These are phyloP conservation scores for Acipenser oxyrinchus DNA, from an alignment of 2,797 vertebrate genomes.

Conservation along the genomic window DNA sequence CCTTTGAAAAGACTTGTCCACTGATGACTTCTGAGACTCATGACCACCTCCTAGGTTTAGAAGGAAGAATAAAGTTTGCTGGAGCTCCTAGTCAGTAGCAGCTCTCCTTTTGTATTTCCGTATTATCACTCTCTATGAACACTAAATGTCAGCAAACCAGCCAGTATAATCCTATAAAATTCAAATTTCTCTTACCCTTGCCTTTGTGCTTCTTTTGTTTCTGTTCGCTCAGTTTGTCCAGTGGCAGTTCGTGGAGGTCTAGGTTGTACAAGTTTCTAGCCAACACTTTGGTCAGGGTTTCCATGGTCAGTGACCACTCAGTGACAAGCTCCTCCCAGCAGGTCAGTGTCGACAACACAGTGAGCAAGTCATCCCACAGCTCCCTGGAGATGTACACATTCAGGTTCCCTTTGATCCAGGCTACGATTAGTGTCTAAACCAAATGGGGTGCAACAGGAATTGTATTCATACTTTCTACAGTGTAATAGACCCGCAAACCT, in stretches of 20 bases:
- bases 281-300: conserved; percentile 95
- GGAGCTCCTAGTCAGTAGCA: too few relatives aligned
- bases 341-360: conserved; percentile 88
- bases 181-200: conserved; percentile 68
- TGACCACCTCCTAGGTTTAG: conserved; percentile 65
- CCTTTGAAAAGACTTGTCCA: conserved; percentile 96
- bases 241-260: conserved; percentile 86
- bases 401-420: conserved; percentile 98
- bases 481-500: too few relatives aligned
- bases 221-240: conserved; percentile 97
- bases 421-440: conserved; percentile 88
- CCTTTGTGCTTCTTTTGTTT: conserved; percentile 99
- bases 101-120: too few relatives aligned
- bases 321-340: conserved; percentile 97
- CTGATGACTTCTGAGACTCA: conserved; percentile 82
- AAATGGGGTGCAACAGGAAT: too few relatives aligned
- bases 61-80: background rate
- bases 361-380: conserved; percentile 92
- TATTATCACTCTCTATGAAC: too few relatives aligned
- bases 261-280: conserved; percentile 92
- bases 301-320: conserved; percentile 98
- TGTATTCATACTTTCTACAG: too few relatives aligned
- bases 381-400: conserved; percentile 96
- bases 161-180: background rate
- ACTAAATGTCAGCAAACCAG: too few relatives aligned